These are phyloP conservation scores for Galerucella pusilla DNA, from an alignment of 2,888 invertebrate genomes.

Conservation along the genomic window DNA sequence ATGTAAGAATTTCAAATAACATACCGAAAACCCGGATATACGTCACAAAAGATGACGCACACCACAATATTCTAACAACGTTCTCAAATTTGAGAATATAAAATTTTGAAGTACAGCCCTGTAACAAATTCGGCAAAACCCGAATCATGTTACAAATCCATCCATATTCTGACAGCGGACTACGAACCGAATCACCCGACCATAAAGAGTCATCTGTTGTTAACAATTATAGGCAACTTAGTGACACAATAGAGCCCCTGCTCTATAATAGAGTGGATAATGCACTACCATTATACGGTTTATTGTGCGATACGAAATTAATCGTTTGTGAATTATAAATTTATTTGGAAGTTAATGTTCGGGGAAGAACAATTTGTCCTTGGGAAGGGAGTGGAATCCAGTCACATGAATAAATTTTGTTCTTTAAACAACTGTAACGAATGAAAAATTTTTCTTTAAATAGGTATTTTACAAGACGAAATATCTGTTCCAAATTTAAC, in stretches of 20 bases:
- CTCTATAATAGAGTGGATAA: slow-evolving; percentile 62
- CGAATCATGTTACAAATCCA: slow-evolving; percentile 15
- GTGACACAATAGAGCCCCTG: slow-evolving; percentile 63
- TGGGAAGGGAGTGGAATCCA: slow-evolving; percentile 10
- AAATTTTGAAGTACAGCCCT: neutral
- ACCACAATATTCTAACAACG: too few species aligned
- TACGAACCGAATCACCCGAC: slow-evolving; percentile 50
- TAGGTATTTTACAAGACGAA: neutral
- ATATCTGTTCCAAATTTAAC: too few species aligned
- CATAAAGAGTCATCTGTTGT: slow-evolving; percentile 64
- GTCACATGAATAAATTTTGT: slow-evolving; percentile 14
- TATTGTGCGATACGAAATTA: slow-evolving; percentile 61
- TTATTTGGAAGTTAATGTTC: slow-evolving; percentile 58
- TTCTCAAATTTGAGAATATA: too few species aligned
- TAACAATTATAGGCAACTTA: slow-evolving; percentile 65
- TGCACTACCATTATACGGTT: slow-evolving; percentile 61
- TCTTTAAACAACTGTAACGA: neutral
- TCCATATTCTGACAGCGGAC: slow-evolving; percentile 36
- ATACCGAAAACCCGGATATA: too few species aligned
- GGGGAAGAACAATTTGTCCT: slow-evolving; percentile 39
- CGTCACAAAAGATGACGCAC: too few species aligned
- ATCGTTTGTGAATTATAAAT: slow-evolving; percentile 65
- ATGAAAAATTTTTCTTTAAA: neutral
- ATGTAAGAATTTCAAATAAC: too few species aligned
- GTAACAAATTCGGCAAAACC: slow-evolving; percentile 1